phyloP scores from a whole-genome alignment of 2,797 vertebrate species.

The Coendou prehensilis region DNA sequence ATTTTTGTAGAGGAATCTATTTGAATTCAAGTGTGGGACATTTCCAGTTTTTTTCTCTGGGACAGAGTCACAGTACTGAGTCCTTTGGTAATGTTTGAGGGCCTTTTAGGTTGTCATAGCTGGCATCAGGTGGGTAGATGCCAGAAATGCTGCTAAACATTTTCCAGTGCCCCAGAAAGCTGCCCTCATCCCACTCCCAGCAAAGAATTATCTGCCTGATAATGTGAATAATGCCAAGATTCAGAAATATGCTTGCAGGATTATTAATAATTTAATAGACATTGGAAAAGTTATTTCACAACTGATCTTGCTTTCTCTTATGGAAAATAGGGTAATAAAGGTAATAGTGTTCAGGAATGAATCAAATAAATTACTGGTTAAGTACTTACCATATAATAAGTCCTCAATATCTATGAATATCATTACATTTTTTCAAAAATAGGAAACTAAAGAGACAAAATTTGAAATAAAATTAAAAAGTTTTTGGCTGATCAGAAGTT shows the following conservation, averaged over 20 bases:
- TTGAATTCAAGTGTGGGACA: not conserved
- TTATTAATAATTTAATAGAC: not conserved
- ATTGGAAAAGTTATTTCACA: not conserved
- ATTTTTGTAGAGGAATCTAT: not conserved
- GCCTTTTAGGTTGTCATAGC: not conserved
- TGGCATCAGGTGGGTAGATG: not conserved
- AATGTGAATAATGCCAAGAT: not conserved
- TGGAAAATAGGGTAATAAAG: not conserved
- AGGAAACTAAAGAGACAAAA: not conserved
- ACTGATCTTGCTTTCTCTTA: not conserved
- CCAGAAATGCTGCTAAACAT: not conserved
- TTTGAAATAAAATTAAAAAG: not conserved
- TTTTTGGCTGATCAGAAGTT: not conserved
- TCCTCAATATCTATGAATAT: not conserved
- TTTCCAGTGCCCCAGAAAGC: not conserved
- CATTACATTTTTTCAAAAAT: not conserved
- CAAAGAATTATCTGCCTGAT: not conserved
- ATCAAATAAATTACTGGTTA: slow-evolving; percentile 25
- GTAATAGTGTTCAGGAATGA: not conserved
- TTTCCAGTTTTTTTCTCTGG: not conserved
- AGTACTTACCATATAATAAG: not conserved
- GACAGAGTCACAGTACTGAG: not conserved
- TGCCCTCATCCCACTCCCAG: not conserved
- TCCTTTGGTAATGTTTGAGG: not conserved
- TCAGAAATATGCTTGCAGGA: not conserved